These are phyloP conservation scores for Musca vetustissima DNA, from an alignment of 1,140 invertebrate species.

Conservation along the genomic window DNA sequence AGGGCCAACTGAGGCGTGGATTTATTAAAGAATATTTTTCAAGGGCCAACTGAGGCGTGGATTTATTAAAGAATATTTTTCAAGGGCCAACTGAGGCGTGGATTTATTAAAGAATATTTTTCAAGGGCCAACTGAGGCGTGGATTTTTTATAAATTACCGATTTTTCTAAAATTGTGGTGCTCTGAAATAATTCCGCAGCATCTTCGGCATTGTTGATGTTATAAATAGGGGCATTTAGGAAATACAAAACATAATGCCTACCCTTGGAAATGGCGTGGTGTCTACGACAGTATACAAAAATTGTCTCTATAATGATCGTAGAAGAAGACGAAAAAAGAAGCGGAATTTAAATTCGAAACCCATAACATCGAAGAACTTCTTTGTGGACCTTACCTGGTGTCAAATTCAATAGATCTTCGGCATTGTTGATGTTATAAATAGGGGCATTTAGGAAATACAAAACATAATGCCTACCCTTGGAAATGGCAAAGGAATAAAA, in stretches of 20 bases:
- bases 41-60: too few species aligned
- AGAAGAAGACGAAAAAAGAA: too few species aligned
- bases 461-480: slow-evolving; percentile 35
- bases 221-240: slow-evolving; percentile 37
- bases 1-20: too few species aligned
- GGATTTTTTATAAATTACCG: slow-evolving; percentile 59
- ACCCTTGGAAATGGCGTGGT: slow-evolving; percentile 24
- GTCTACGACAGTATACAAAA: neutral
- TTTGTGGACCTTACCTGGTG: too few species aligned
- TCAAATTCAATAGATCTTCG: slow-evolving; percentile 38
- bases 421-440: slow-evolving; percentile 44
- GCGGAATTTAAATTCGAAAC: too few species aligned
- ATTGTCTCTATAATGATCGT: too few species aligned
- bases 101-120: too few species aligned
- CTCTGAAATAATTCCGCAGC: slow-evolving; percentile 44
- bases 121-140: slow-evolving; percentile 69
- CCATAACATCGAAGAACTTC: too few species aligned
- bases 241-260: slow-evolving; percentile 39
- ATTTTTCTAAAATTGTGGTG: slow-evolving; percentile 43
- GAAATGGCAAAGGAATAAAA: too few species aligned
- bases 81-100: too few species aligned
- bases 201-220: slow-evolving; percentile 44
- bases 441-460: slow-evolving; percentile 34
- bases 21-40: too few species aligned
- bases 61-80: too few species aligned